Conservation (phyloP, 37 sponge, comb jelly and placozoan genomes). For the Crambe crambe region DNA sequence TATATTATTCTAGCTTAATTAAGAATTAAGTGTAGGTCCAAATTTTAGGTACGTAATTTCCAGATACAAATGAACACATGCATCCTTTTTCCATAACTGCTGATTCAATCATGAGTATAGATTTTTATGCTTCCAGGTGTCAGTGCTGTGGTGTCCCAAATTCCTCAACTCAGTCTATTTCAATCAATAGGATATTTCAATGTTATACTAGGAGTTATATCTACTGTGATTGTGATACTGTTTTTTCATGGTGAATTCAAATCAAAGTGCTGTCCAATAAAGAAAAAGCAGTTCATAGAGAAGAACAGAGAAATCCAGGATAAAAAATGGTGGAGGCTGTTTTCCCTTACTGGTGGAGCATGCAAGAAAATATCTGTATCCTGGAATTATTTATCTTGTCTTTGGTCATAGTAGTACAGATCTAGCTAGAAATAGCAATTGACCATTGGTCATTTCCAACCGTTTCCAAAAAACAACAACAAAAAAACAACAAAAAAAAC, state of each 20-base stretch:
- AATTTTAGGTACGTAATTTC: too few species aligned
- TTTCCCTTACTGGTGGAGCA: not conserved
- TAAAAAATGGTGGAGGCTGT: not conserved
- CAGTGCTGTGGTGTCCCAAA: conserved; percentile 25
- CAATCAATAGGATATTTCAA: conserved; percentile 23
- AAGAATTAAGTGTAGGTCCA: not conserved
- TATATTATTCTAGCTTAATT: not conserved
- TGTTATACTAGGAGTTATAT: conserved; percentile 2
- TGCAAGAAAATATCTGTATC: not conserved
- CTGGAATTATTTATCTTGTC: not conserved
- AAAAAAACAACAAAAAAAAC: too few species aligned
- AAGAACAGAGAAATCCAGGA: not conserved
- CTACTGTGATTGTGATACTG: not conserved
- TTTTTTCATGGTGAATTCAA: conserved; percentile 22
- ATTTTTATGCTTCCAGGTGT: conserved; percentile 6
- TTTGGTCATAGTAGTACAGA: too few species aligned
- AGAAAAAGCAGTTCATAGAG: too few species aligned
- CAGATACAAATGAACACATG: too few species aligned
- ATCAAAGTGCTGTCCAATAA: not conserved
- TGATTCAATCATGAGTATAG: too few species aligned
- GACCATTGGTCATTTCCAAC: too few species aligned
- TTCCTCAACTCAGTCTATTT: conserved; percentile 16
- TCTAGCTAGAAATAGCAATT: too few species aligned
- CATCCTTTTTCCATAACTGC: too few species aligned
- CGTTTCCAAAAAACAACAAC: too few species aligned